Evolutionary conservation across 2,888 invertebrate species (phyloP), one percentile per base, ranked within the genome.

Genomic region (Parelbella ahira): DNA sequence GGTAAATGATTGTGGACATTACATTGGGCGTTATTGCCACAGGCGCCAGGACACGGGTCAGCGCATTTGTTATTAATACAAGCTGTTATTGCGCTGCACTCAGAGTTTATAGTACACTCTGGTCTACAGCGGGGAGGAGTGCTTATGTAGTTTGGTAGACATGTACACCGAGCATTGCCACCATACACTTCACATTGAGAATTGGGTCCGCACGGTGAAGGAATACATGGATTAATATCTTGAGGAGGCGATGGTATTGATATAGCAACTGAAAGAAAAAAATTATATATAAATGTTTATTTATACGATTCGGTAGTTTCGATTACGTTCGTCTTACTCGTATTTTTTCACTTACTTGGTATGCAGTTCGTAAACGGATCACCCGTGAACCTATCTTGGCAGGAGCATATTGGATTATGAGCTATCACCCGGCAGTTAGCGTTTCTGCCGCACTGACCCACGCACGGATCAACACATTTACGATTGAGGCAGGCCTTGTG

Each of bases 361-460:
- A 89, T 25, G 88, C 88, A 88, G 53, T 80, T 79, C 4, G 77
- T 90, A 64, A 94, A 93, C 1, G 94, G 93, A 88, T 94, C 93
- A n/a, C 95, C 95, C 6, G 93, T 93, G 58, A 89, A 91, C 36
- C 91, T 90, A 7, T 90, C 76, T 48, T 91, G 90, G 65, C 95
- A 95, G 9, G 92, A 91, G 66, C 95, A 95, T 50, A 94, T 90
- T 1, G 96, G 95, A 64, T 93, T 94, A 63, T 96, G 96, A 58
- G 93, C 93, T 47, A 93, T 91, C 10, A 95, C 94, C 70, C 92
- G 91, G 56, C 96, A 96, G 39, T 91, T 89, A 4, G 96, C 93
- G 60, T 92, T 93, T 51, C 91, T 89, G 8, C 94, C 96, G 60
- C 96, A 96, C 25, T 93, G 91, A 32, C 93, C 93, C 1, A 90